Evolutionary conservation across 2,113 vertebrate genomes (phyloP).

Genomic region (Lepus timidus): DNA sequence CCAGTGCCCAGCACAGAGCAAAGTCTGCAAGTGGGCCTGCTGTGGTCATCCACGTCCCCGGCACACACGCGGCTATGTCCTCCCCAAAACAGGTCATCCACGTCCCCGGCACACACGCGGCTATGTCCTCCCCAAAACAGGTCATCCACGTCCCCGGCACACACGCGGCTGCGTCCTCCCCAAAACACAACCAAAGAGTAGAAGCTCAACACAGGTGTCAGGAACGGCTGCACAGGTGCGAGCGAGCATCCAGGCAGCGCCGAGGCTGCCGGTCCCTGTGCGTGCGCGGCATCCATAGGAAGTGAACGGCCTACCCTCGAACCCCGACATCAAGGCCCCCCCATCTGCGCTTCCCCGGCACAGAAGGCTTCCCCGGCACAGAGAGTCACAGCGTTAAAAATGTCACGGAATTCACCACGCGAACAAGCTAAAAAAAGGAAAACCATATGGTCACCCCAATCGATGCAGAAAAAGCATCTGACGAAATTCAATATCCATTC

Average conservation of each 20-base stretch:
- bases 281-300: not conserved
- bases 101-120: no score
- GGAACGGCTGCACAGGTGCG: no score
- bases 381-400: not conserved
- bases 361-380: not conserved
- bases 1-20: not conserved
- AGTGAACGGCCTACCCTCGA: not conserved
- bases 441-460: constrained; percentile 62
- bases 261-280: not conserved
- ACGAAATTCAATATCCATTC: constrained; percentile 60
- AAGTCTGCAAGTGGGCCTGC: not conserved
- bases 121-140: not conserved
- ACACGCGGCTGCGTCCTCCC: not conserved
- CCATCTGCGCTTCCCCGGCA: constrained; percentile 11
- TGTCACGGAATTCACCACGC: not conserved
- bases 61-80: not conserved
- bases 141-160: rapidly evolving
- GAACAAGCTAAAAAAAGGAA: constrained; percentile 65
- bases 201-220: not conserved
- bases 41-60: rapidly evolving
- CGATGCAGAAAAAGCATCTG: constrained; percentile 45
- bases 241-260: rapidly evolving
- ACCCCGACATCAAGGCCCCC: not conserved
- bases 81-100: no score
- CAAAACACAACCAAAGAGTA: not conserved